Evolutionary conservation across 2,888 invertebrate genomes (phyloP), one percentile per base, ranked within the genome.

Genomic region (Ophion costatus): DNA sequence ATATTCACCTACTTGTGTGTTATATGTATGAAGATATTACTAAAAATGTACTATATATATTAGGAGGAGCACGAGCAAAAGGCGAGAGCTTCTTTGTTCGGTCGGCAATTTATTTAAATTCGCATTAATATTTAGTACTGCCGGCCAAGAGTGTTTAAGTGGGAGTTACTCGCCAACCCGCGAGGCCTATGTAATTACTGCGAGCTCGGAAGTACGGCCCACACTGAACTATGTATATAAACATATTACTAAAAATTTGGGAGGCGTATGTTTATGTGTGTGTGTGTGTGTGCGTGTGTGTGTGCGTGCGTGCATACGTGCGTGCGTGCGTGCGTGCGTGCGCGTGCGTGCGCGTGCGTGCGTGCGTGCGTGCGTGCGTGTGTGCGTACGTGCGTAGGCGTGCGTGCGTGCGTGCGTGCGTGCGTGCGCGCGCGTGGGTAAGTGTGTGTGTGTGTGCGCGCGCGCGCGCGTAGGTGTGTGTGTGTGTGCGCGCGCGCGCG

Each of bases 91-190:
- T 88, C 88, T 90, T 89, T 89, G 89, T 90, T 88, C 88, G 83
- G 84, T 88, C 86, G 87, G 84, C 86, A 87, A 86, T 92, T 92
- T 91, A 92, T 92, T 92, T 92, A 92, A 92, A 92, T 92, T 88
- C 89, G 86, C 91, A 92, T 92, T 92, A 92, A 92, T 92, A 92
- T 92, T 92, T 92, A 92, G 91, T 92, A 90, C 90, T 87, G 83
- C 83, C 79, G 80, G 76, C 79, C 80, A 87, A 87, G 90, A 87
- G 90, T 91, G 90, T 90, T 92, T 91, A 91, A 92, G 92, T 92
- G 91, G 92, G 92, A 91, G 91, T 91, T 89, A 85, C 89, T 89
- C 88, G 88, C 88, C 88, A 86, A 87, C 87, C 88, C 89, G 88
- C 88, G 88, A 88, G 89, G 84, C 90, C 91, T 90, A 89, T 92